Conservation (phyloP, 2,888 invertebrate genomes). For the Caenorhabditis drosophilae region DNA sequence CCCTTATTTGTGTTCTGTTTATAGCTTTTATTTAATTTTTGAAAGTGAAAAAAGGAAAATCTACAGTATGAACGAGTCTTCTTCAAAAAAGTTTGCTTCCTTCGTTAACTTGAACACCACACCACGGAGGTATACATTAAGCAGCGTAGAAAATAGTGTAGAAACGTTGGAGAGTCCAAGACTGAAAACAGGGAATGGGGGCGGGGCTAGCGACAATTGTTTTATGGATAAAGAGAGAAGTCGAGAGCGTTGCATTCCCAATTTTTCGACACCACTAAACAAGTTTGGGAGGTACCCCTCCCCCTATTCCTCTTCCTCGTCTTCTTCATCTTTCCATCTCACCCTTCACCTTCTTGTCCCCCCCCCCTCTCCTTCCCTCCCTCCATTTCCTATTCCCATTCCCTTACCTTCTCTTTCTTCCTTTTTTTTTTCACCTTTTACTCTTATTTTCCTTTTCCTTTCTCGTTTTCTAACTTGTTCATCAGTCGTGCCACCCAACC, state of each 20-base stretch:
- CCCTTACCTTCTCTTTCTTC: neutral
- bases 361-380: neutral
- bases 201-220: constrained; percentile 6
- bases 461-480: neutral
- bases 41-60: neutral
- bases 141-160: no score
- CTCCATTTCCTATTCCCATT: neutral
- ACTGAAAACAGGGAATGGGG: neutral
- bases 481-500: no score
- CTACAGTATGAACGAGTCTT: neutral
- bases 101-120: no score
- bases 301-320: neutral
- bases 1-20: neutral
- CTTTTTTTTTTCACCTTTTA: neutral
- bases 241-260: neutral
- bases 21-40: neutral
- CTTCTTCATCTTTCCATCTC: neutral
- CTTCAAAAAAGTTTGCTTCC: no score
- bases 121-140: no score
- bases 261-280: constrained; percentile 1
- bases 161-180: no score
- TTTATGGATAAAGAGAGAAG: constrained; percentile 4
- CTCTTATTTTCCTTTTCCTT: neutral
- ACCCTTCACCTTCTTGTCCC: no score
- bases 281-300: constrained; percentile 2